These are phyloP conservation scores for Uropsilus gracilis DNA, from an alignment of 2,113 vertebrate genomes.

Conservation along the genomic window DNA sequence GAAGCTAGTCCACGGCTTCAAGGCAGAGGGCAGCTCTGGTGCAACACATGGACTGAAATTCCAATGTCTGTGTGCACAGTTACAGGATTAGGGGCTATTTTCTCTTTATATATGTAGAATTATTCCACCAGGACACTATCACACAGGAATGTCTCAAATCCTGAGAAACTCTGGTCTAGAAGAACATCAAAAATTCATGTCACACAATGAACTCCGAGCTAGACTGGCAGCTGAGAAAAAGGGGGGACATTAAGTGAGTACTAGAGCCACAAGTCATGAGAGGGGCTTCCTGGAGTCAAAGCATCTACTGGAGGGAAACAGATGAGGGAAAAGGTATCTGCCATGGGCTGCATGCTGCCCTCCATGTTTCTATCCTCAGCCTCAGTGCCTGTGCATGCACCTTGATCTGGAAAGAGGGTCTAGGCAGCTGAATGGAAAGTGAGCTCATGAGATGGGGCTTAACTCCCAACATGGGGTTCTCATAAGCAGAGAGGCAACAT, in stretches of 20 bases:
- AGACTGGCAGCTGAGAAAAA: too few species aligned
- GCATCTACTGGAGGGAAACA: too few species aligned
- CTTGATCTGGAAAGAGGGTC: background rate
- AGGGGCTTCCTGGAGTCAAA: too few species aligned
- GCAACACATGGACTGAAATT: fast-evolving
- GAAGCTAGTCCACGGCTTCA: fast-evolving
- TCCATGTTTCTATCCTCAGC: too few species aligned
- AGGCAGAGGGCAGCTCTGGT: fast-evolving
- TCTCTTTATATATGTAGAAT: background rate
- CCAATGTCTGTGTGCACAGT: fast-evolving
- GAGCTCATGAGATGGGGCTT: too few species aligned
- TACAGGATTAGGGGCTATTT: fast-evolving
- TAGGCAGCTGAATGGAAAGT: background rate
- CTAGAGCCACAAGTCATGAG: fast-evolving
- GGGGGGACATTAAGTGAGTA: fast-evolving
- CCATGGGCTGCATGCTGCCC: too few species aligned
- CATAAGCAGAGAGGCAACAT: background rate
- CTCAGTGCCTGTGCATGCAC: background rate
- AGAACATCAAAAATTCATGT: background rate
- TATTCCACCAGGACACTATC: background rate
- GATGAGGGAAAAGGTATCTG: too few species aligned
- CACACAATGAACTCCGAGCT: background rate
- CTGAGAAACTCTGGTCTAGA: background rate
- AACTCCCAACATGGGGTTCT: background rate
- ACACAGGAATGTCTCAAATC: background rate